A percentile compares a stretch with the other conserved stretches of the same genome.
phyloP scores from a whole-genome alignment of 2,113 vertebrate species.

The Channa argus region DNA sequence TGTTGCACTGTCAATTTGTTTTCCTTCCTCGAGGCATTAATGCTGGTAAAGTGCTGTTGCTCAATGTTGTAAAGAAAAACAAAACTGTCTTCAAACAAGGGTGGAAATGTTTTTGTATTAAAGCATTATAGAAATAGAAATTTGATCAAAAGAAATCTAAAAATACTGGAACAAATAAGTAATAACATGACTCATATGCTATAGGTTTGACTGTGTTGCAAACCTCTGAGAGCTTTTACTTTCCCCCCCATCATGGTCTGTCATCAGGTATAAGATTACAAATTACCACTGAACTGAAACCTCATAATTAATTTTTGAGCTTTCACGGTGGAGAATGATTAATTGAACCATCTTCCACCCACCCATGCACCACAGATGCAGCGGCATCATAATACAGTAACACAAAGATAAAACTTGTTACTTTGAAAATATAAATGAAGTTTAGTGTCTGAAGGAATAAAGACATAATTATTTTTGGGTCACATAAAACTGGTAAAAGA shows the following conservation, averaged over 20 bases:
- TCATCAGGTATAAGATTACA: slow-evolving; percentile 4
- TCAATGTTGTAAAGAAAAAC: slow-evolving; percentile 19
- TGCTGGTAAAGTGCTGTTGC: slow-evolving; percentile 24
- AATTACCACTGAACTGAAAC: slow-evolving; percentile 24
- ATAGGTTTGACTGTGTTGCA: slow-evolving; percentile 10
- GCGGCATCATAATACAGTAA: slow-evolving; percentile 9
- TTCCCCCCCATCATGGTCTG: slow-evolving; percentile 20
- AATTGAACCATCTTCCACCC: neutral
- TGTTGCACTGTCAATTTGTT: slow-evolving; percentile 36
- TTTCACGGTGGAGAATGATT: slow-evolving; percentile 1
- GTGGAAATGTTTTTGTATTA: too few species aligned
- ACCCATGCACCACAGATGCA: slow-evolving; percentile 14
- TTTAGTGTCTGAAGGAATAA: neutral
- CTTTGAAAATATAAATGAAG: slow-evolving; percentile 4
- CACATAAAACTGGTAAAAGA: too few species aligned
- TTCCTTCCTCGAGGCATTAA: slow-evolving; percentile 32
- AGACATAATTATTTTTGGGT: too few species aligned
- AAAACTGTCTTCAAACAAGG: neutral
- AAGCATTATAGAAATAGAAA: neutral
- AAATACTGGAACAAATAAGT: slow-evolving; percentile 23
- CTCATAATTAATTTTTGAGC: slow-evolving; percentile 19
- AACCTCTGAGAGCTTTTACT: slow-evolving; percentile 7
- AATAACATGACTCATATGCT: slow-evolving; percentile 17
- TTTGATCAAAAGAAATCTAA: slow-evolving; percentile 15
- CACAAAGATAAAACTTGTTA: neutral